Conservation (phyloP, 2,888 invertebrate genomes). For the Meteorus cinctellus region DNA sequence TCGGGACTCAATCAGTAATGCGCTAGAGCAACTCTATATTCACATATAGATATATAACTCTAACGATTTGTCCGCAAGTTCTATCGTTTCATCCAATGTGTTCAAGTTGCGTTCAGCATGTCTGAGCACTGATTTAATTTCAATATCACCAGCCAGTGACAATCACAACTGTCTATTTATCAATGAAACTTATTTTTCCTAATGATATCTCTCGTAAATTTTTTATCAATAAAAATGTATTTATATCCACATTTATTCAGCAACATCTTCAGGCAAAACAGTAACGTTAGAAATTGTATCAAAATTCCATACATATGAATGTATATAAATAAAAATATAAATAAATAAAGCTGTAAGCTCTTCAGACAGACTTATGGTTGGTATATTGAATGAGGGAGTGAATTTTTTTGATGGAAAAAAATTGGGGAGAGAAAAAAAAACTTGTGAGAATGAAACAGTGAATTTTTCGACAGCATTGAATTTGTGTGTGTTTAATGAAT, state of each 20-base stretch:
- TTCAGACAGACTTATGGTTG: constrained; percentile 8
- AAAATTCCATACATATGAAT: too few species aligned
- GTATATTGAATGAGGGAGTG: constrained; percentile 3
- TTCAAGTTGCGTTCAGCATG: constrained; percentile 50
- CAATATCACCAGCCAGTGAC: constrained; percentile 53
- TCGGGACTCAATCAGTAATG: constrained; percentile 35
- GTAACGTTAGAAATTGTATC: too few species aligned
- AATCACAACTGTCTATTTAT: constrained; percentile 48
- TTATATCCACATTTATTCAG: too few species aligned
- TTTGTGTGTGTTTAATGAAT: constrained; percentile 22
- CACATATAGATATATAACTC: background rate
- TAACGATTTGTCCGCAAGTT: constrained; percentile 42
- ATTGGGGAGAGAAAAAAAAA: constrained; percentile 8
- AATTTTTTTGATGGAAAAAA: background rate
- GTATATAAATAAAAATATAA: background rate
- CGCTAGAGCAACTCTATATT: constrained; percentile 29
- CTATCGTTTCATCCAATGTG: constrained; percentile 49
- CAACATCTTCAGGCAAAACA: too few species aligned
- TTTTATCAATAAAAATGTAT: background rate
- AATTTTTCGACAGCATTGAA: background rate
- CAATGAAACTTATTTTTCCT: constrained; percentile 52
- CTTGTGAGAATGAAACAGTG: background rate
- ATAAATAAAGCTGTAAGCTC: constrained; percentile 12
- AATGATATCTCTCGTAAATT: constrained; percentile 38
- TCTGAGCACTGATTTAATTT: constrained; percentile 63